Base-by-base conservation (phyloP, 1,140 invertebrate genomes). In the Matsumurasca onukii region DNA sequence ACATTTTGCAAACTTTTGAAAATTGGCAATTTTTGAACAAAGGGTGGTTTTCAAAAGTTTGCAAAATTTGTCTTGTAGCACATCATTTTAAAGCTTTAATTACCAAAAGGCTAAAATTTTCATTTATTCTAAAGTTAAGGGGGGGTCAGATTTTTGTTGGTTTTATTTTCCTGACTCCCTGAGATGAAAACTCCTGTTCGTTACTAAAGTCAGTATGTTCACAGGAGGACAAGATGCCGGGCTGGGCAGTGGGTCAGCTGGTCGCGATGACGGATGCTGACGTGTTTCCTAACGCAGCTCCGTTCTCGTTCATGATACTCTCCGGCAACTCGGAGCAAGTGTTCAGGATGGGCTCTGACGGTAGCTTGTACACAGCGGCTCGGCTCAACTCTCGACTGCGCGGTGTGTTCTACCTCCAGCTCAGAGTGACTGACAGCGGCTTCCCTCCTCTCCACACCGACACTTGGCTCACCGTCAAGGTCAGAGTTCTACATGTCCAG, bases 401-500 rank as follows among this genome's bases (percentile, higher is more conserved):
- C 73, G 89, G 94, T 72, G 85, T 86, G 45, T 98, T 96, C 77
- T 76, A 85, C 2, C 81, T 99, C 31, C 91, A 93, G 74, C 85
- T 98, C 1, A 83, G 94, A 39, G 97, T 97, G 0, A 97, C 94
- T 77, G 97, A 99, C 79, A 97, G 95, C 78, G 97, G 96, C 12
- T 90, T 86, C 30, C 94, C 95, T 15, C 90, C 93, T 0, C 80
- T 97, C 0, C 95, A 87, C 76, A 94, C 94, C 0, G 94, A 97
- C 77, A 89, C 94, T 0, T 92, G 88, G 86, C 89, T 98, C 0
- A 84, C 85, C 25, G 85, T 98, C 1, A 89, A 89, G 76, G 87
- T 81, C 71, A 34, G 66, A 69, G 45, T 17, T 39, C 34, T 9
- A 17, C 34, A 39, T 39, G 17, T 39, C 5, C 5, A 39, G 34